A percentile compares a stretch with the other conserved stretches of the same genome.
These are phyloP conservation scores for Slavum lentiscoides DNA, from an alignment of 2,888 invertebrate genomes.

Conservation along the genomic window DNA sequence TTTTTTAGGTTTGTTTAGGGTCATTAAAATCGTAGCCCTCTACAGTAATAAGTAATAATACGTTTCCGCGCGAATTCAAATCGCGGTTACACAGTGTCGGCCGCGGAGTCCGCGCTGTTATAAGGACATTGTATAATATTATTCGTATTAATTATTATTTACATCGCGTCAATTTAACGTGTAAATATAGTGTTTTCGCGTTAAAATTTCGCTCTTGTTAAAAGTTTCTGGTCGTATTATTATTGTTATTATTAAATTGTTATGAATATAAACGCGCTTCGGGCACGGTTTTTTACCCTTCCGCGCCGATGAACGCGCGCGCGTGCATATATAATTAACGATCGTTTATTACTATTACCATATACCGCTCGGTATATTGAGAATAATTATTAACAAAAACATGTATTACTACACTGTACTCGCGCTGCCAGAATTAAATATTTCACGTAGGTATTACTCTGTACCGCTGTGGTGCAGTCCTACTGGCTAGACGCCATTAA, in stretches of 20 bases:
- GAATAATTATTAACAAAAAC: slow-evolving; percentile 9
- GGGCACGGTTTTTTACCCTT: not conserved
- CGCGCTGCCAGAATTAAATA: not conserved
- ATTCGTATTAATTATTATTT: too few relatives aligned
- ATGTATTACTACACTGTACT: not conserved
- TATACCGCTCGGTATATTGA: not conserved
- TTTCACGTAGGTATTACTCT: too few relatives aligned
- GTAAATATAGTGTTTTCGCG: not conserved
- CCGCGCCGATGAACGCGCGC: not conserved
- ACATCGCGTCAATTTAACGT: too few relatives aligned
- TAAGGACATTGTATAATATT: too few relatives aligned
- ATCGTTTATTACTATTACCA: slow-evolving; percentile 8
- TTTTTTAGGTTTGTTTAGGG: too few relatives aligned
- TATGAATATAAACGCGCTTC: not conserved
- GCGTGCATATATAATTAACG: not conserved
- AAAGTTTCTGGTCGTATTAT: not conserved
- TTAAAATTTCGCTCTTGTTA: not conserved
- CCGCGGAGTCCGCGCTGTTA: too few relatives aligned
- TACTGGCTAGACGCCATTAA: too few relatives aligned
- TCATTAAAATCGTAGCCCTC: too few relatives aligned
- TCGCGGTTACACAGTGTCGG: too few relatives aligned
- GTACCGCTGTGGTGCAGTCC: too few relatives aligned
- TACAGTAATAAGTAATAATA: too few relatives aligned
- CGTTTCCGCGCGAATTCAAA: too few relatives aligned
- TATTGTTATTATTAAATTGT: not conserved